A percentile compares a stretch with the other conserved stretches of the same genome.
Evolutionary conservation across 2,888 invertebrate genomes (phyloP).

Genomic region (Drosophila tripunctata): DNA sequence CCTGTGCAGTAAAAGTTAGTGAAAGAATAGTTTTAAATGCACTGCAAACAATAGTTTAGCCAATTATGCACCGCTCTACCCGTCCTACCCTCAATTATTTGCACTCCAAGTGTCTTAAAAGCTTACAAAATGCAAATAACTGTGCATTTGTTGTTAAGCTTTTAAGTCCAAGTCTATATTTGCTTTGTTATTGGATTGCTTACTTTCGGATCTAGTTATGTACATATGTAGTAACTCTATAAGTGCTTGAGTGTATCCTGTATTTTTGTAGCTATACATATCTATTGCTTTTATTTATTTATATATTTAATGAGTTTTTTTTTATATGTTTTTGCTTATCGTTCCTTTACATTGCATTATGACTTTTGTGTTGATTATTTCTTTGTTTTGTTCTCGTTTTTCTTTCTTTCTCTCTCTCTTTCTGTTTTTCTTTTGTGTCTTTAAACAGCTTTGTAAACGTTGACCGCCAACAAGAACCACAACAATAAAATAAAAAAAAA

Average conservation of each 20-base stretch:
- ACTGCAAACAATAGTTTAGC: neutral
- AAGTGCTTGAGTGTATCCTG: neutral
- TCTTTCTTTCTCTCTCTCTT: slow-evolving; percentile 29
- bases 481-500: neutral
- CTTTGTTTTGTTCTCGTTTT: slow-evolving; percentile 49
- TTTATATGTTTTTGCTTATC: slow-evolving; percentile 23
- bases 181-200: neutral
- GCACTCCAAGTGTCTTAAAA: slow-evolving; percentile 26
- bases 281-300: slow-evolving; percentile 20
- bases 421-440: slow-evolving; percentile 48
- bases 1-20: too few species aligned
- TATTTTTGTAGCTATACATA: neutral
- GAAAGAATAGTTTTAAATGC: too few species aligned
- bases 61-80: too few species aligned
- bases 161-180: slow-evolving; percentile 14
- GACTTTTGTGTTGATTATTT: slow-evolving; percentile 41
- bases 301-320: slow-evolving; percentile 6
- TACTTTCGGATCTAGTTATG: neutral
- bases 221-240: neutral
- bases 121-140: slow-evolving; percentile 27
- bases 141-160: slow-evolving; percentile 37
- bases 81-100: neutral
- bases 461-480: slow-evolving; percentile 26
- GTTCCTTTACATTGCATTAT: slow-evolving; percentile 28
- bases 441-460: slow-evolving; percentile 70